These are phyloP conservation scores for Myocastor coypus DNA, from an alignment of 2,113 vertebrate genomes.

Conservation along the genomic window DNA sequence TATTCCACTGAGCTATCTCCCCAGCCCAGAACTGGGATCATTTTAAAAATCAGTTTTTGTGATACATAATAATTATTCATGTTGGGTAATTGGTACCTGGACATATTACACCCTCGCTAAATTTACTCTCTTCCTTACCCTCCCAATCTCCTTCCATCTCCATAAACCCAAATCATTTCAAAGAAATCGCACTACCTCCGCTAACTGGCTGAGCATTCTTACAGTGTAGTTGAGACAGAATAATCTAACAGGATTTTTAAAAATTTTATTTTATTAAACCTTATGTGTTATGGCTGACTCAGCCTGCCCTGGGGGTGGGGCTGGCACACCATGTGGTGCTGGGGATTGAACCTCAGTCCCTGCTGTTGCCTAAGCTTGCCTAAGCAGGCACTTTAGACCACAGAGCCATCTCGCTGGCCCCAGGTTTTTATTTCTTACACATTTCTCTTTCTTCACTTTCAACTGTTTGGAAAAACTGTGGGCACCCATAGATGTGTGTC, in stretches of 20 bases:
- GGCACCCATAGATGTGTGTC: background rate
- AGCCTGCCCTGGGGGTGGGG: no score
- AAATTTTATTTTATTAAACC: no score
- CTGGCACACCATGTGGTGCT: no score
- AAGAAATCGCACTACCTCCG: background rate
- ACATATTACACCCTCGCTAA: background rate
- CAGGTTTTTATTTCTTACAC: background rate
- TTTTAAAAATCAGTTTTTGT: background rate
- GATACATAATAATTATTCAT: background rate
- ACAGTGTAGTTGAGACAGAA: background rate
- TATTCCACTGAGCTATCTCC: no score
- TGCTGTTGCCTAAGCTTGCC: no score
- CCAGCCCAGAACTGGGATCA: background rate
- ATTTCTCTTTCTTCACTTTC: background rate
- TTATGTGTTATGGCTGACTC: no score
- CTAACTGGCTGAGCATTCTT: background rate
- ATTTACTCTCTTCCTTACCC: background rate
- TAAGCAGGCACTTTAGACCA: no score
- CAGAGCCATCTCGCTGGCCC: no score
- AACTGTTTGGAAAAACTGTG: conserved; percentile 52
- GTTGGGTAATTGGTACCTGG: background rate
- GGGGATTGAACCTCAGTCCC: no score
- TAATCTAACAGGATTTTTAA: background rate
- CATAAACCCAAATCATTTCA: background rate
- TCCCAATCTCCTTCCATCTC: background rate